Evolutionary conservation across 2,113 vertebrate genomes (phyloP).

Genomic region (Merops nubicus): DNA sequence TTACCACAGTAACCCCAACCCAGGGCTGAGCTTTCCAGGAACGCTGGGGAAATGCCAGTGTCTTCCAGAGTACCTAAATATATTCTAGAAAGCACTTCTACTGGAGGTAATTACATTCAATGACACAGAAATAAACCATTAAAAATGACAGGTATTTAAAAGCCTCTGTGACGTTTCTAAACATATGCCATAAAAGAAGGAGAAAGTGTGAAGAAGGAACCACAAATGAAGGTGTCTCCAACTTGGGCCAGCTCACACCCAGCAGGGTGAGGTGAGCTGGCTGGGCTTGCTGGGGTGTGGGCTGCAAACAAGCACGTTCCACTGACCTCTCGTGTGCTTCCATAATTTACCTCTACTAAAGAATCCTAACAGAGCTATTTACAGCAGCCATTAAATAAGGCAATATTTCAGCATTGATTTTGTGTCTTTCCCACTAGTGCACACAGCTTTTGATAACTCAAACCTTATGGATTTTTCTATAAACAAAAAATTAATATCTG

Average conservation of each 20-base stretch:
- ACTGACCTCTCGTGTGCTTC: background rate
- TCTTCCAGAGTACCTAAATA: background rate
- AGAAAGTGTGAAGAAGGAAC: background rate
- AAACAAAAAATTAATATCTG: slow-evolving; percentile 85
- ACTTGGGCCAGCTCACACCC: background rate
- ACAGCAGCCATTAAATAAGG: slow-evolving; percentile 88
- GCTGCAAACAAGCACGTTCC: background rate
- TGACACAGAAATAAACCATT: background rate
- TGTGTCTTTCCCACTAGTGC: slow-evolving; percentile 76
- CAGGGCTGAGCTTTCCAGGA: background rate
- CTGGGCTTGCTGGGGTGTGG: fast-evolving
- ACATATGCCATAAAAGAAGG: background rate
- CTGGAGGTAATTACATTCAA: background rate
- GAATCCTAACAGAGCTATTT: slow-evolving; percentile 86
- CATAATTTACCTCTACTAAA: slow-evolving; percentile 76
- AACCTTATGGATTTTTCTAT: slow-evolving; percentile 92
- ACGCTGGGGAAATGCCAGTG: fast-evolving
- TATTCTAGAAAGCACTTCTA: background rate
- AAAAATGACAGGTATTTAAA: background rate
- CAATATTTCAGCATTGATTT: slow-evolving; percentile 93
- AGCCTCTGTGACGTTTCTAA: background rate
- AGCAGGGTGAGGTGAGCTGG: background rate
- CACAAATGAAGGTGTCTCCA: fast-evolving
- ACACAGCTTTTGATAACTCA: slow-evolving; percentile 88
- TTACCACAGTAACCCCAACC: background rate